phyloP scores from a whole-genome alignment of 2,888 invertebrate genomes.

The Cecidostiba fungosa region DNA sequence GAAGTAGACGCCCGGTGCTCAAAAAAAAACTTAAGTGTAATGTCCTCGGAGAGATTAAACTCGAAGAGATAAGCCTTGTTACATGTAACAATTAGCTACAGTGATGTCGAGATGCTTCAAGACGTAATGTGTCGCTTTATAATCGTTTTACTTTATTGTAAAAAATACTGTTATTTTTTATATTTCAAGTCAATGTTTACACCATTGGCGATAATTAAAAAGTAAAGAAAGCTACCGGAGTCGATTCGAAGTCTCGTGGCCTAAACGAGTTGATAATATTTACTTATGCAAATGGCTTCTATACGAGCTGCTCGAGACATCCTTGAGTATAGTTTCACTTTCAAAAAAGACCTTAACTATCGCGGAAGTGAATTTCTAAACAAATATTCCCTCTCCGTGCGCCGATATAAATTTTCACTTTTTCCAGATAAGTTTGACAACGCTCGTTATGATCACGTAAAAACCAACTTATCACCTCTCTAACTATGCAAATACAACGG shows the following conservation, averaged over 20 bases:
- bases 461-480: background rate
- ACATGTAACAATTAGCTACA: background rate
- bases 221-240: background rate
- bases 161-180: background rate
- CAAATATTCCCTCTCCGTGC: background rate
- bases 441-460: background rate
- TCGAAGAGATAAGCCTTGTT: conserved; percentile 5
- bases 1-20: background rate
- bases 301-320: background rate
- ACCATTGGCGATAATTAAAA: background rate
- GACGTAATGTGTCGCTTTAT: too few relatives aligned
- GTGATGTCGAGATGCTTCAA: too few relatives aligned
- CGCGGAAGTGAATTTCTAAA: conserved; percentile 6
- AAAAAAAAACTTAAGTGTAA: background rate
- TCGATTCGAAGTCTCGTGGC: background rate
- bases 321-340: conserved; percentile 1
- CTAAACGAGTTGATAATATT: background rate
- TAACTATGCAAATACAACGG: background rate
- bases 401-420: background rate
- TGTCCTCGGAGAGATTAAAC: background rate
- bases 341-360: background rate
- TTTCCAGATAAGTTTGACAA: background rate
- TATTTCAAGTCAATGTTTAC: background rate
- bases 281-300: background rate
- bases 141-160: background rate